These are phyloP conservation scores for Morone saxatilis DNA, from an alignment of 2,113 vertebrate genomes.

Conservation along the genomic window DNA sequence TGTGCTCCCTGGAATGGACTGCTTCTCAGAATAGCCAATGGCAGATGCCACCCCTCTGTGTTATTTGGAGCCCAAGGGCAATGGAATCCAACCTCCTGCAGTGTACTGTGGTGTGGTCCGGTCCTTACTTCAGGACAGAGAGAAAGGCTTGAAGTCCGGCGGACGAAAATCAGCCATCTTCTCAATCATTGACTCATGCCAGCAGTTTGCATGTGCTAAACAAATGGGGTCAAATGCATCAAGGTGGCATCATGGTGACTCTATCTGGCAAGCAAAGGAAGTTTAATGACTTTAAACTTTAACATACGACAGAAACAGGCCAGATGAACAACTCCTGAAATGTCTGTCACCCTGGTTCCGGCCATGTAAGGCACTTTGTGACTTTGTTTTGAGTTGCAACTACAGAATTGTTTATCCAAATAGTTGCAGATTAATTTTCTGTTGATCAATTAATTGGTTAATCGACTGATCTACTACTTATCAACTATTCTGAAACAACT, in stretches of 20 bases:
- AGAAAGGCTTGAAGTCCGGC: not conserved
- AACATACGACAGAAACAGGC: not conserved
- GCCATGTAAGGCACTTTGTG: too few relatives aligned
- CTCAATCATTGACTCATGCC: not conserved
- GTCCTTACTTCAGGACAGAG: slow-evolving; percentile 42
- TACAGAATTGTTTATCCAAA: not conserved
- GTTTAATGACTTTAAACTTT: not conserved
- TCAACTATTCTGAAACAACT: not conserved
- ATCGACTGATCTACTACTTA: not conserved
- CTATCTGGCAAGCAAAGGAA: not conserved
- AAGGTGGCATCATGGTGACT: not conserved
- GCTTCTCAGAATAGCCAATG: slow-evolving; percentile 87
- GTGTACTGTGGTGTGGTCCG: slow-evolving; percentile 30
- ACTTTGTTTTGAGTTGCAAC: too few relatives aligned
- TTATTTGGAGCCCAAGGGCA: slow-evolving; percentile 86
- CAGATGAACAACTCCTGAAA: too few relatives aligned
- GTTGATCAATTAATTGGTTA: not conserved
- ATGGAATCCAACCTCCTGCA: slow-evolving; percentile 77
- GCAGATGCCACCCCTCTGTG: slow-evolving; percentile 79
- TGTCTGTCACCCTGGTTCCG: too few relatives aligned
- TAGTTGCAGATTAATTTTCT: not conserved
- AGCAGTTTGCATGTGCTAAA: not conserved
- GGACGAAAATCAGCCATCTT: slow-evolving; percentile 37
- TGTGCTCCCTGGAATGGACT: slow-evolving; percentile 76
- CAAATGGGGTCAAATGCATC: not conserved